phyloP scores from a whole-genome alignment of 1,140 invertebrate species.

The Sycophila sp. region DNA sequence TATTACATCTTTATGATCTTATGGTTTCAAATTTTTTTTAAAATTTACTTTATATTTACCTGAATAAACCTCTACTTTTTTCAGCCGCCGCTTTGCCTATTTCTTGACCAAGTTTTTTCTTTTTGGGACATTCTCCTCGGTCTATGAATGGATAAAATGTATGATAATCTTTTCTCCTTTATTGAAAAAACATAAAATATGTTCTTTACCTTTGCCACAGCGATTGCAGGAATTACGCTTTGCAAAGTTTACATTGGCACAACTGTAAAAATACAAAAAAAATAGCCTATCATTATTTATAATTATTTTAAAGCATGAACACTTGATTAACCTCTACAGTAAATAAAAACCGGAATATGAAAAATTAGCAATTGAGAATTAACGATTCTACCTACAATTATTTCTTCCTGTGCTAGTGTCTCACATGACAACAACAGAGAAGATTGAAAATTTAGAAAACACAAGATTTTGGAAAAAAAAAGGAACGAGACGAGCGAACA shows the following conservation, averaged over 20 bases:
- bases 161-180: constrained; percentile 33
- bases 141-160: constrained; percentile 55
- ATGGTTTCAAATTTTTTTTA: too few species aligned
- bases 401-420: too few species aligned
- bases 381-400: too few species aligned
- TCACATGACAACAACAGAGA: too few species aligned
- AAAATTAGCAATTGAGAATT: not conserved
- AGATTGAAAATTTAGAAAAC: too few species aligned
- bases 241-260: constrained; percentile 95
- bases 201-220: constrained; percentile 77
- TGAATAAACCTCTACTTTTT: constrained; percentile 95
- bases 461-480: too few species aligned
- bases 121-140: constrained; percentile 73
- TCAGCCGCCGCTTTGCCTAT: constrained; percentile 98
- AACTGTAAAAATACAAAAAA: constrained; percentile 73
- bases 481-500: not conserved
- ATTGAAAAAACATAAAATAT: constrained; percentile 26
- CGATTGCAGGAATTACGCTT: constrained; percentile 89
- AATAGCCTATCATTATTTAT: too few species aligned
- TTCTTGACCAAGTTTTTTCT: constrained; percentile 94
- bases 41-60: constrained; percentile 46
- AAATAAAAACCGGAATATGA: not conserved
- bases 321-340: not conserved
- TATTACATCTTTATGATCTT: too few species aligned
- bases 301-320: not conserved